Base-by-base conservation (phyloP, 2,888 invertebrate species). In the Leuctra nigra region DNA sequence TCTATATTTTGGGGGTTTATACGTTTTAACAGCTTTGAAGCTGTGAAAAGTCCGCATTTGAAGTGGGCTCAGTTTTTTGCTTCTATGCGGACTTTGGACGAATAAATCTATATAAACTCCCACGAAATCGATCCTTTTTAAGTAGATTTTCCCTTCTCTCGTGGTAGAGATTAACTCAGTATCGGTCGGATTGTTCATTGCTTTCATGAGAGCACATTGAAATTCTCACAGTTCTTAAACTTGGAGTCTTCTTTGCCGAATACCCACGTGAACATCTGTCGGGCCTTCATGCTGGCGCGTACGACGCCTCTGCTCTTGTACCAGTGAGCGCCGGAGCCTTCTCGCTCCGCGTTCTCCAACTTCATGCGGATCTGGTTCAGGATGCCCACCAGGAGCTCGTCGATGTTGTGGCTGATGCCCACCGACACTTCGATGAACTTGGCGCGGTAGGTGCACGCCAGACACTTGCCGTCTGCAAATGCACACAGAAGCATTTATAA, bases 351-450 rank as follows among this genome's bases (percentile, higher is more conserved):
- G 55, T 70, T 68, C 41, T 69, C 69, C 66, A 81, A 80, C 73
- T 91, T 91, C 63, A 94, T 78, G 53, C 93, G 80, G 66, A 95
- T 92, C 74, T 95, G 94, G 66, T 87, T 91, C 60, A 97, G 80
- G 57, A 93, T 86, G 1, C 96, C 96, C 22, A 94, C 95, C 41
- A 97, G 79, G 0, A 97, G 81, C 67, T 97, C 95, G 75, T 97
- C 96, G 24, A 96, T 92, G 70, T 95, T 93, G 78, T 96, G 94
- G 74, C 95, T 96, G 68, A 97, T 91, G 13, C 93, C 96, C 13
- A 95, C 95, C 0, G 96, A 96, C 16, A 95, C 89, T 74, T 97
- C 96, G 63, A 93, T 89, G 77, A 92, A 94, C 73, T 96, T 96
- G 55, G 91, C 86, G 63, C 91, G 86, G 73, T 88, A 91, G 2